Base-by-base conservation (phyloP, 92 coral and sea anemone genomes). In the Palythoa grandiflora region DNA sequence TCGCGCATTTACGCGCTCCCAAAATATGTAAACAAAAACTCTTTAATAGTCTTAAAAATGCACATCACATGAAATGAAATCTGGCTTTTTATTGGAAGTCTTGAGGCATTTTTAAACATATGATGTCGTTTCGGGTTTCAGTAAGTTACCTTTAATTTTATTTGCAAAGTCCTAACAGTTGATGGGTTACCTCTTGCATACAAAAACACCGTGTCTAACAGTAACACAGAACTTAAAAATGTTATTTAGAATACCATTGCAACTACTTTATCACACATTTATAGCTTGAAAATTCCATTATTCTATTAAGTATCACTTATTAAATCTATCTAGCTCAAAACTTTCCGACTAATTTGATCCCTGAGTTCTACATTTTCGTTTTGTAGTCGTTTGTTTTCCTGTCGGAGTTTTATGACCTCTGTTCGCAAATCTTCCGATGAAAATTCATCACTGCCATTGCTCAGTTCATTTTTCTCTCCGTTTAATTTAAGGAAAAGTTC, bases 381-480 rank as follows among this genome's bases (percentile, higher is more conserved):
- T 68, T 71, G 86, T 73, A 95, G 87, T 79, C 91, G 84, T 65
- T 83, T 95, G 84, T 95, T 95, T 85, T 95, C 98, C 73, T 80
- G 80, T 52, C 91, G 96, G 65, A 95, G 94, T 80, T 89, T 91
- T 70, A 54, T 85, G 63, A 95, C 84, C 89, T 95, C 98, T 7
- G 89, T 63, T 38, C 91, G 89, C 75, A 94, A 85, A 40, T 89
- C 84, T 17, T 93, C 94, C 9, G 86, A 36, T 81, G 57, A 60
- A 21, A 66, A 81, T 15, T 52, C 72, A 36, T 80, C 86, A 40
- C 50, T 81, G 60, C 52, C 76, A 47, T 36, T 71, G 47, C 36
- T 44, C 47, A 81, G 66, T 57, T 70, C 79, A 20, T 6, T 90
- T 76, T 54, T 75, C 9, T 91, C 93, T 35, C 91, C 86, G 84